Percentiles rank a stretch among this genome's conserved stretches.
Evolutionary conservation across 2,888 invertebrate genomes (phyloP).

Genomic region (Drosophila fulvimacula): DNA sequence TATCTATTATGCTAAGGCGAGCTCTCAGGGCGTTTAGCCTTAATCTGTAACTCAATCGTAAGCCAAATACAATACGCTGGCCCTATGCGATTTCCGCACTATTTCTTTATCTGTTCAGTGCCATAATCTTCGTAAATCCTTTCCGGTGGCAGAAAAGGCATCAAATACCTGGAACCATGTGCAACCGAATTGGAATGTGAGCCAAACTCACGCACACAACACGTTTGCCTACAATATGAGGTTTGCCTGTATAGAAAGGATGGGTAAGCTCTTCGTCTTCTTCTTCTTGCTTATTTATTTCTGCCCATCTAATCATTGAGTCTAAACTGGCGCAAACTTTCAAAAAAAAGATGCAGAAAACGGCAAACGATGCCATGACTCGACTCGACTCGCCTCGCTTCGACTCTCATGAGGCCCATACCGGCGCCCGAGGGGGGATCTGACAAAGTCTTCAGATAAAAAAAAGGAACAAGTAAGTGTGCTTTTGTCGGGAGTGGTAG

Average conservation of each 20-base stretch:
- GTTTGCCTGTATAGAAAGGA: constrained; percentile 27
- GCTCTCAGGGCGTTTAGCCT: not conserved
- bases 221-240: not conserved
- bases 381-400: not conserved
- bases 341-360: constrained; percentile 50
- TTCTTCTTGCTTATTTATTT: constrained; percentile 2
- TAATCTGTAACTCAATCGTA: constrained; percentile 8
- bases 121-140: constrained; percentile 30
- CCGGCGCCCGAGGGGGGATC: constrained; percentile 44
- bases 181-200: constrained; percentile 18
- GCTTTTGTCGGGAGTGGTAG: not conserved
- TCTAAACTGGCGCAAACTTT: constrained; percentile 68
- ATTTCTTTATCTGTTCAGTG: constrained; percentile 1
- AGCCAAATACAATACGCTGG: constrained; percentile 9
- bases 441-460: constrained; percentile 8
- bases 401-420: constrained; percentile 30
- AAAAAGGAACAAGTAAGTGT: constrained; percentile 11
- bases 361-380: constrained; percentile 44
- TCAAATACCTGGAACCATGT: constrained; percentile 10
- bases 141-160: constrained; percentile 22
- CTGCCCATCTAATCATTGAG: constrained; percentile 51
- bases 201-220: not conserved
- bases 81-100: not conserved
- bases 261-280: constrained; percentile 24
- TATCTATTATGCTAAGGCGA: not conserved